Evolutionary conservation across 2,113 vertebrate genomes (phyloP).

Genomic region (Seriola aureovittata): DNA sequence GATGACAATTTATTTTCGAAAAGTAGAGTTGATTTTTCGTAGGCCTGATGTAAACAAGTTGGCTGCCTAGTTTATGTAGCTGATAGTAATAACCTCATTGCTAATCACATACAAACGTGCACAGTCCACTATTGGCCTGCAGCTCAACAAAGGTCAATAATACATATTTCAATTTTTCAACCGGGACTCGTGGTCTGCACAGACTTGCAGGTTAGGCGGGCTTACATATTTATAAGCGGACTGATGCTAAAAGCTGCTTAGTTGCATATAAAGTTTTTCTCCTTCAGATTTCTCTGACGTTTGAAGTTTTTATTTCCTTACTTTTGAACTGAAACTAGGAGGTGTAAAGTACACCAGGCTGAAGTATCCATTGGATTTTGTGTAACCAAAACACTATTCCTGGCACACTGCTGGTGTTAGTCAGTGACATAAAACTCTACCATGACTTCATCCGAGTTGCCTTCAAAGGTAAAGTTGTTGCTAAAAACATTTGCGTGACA

Average conservation of each 20-base stretch:
- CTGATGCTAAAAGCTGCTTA: constrained; percentile 34
- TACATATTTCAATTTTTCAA: neutral
- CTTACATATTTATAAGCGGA: constrained; percentile 14
- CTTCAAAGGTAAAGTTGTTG: constrained; percentile 25
- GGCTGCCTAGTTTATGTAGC: constrained; percentile 57
- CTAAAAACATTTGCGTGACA: constrained; percentile 16
- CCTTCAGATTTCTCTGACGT: neutral
- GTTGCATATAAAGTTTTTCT: constrained; percentile 31
- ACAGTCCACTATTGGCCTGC: constrained; percentile 4
- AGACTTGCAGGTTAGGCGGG: constrained; percentile 4
- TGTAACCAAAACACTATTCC: constrained; percentile 44
- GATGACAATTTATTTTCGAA: constrained; percentile 68
- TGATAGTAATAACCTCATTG: constrained; percentile 46
- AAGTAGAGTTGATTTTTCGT: constrained; percentile 44
- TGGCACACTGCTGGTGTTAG: constrained; percentile 17
- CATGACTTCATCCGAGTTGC: constrained; percentile 28
- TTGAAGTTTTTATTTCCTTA: constrained; percentile 2
- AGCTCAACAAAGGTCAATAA: constrained; percentile 4
- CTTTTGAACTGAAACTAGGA: neutral
- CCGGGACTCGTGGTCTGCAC: constrained; percentile 16
- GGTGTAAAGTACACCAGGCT: constrained; percentile 10
- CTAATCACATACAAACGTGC: constrained; percentile 19
- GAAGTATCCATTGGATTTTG: constrained; percentile 1
- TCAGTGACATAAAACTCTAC: constrained; percentile 25
- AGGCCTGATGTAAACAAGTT: constrained; percentile 25